phyloP scores from a whole-genome alignment of 2,888 invertebrate genomes.

The Colostygia pectinataria region DNA sequence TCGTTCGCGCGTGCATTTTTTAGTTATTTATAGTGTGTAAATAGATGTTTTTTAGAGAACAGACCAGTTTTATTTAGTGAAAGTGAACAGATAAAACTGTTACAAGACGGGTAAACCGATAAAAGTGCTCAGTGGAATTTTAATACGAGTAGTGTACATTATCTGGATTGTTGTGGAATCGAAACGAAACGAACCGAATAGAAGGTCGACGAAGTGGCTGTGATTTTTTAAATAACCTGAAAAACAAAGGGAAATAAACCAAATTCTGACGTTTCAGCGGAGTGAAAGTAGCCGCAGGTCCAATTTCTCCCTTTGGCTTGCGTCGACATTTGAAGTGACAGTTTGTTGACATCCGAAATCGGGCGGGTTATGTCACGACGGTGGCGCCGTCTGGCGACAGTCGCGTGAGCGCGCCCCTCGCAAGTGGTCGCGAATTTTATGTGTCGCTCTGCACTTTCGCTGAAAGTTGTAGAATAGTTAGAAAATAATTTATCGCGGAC shows the following conservation, averaged over 20 bases:
- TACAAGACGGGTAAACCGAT: conserved; percentile 55
- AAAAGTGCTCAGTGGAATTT: conserved; percentile 62
- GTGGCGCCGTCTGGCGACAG: conserved; percentile 63
- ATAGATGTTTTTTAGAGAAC: conserved; percentile 57
- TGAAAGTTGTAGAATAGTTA: conserved; percentile 56
- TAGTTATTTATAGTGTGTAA: conserved; percentile 64
- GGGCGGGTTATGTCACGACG: conserved; percentile 44
- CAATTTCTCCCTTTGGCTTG: conserved; percentile 47
- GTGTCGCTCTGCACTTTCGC: conserved; percentile 73
- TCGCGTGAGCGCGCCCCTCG: conserved; percentile 46
- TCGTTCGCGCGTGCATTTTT: conserved; percentile 66
- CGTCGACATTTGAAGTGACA: conserved; percentile 38
- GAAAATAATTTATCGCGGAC: conserved; percentile 44
- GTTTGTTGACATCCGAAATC: conserved; percentile 47
- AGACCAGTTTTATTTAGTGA: conserved; percentile 54
- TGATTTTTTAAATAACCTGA: conserved; percentile 52
- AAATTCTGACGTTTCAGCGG: conserved; percentile 63
- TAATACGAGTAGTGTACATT: conserved; percentile 48
- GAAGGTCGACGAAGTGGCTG: conserved; percentile 54
- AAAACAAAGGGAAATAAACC: conserved; percentile 48
- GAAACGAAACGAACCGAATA: conserved; percentile 44
- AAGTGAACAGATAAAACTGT: conserved; percentile 53
- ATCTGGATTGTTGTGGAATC: conserved; percentile 61
- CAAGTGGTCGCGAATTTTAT: conserved; percentile 67
- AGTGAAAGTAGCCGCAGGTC: conserved; percentile 65